Evolutionary conservation across 2,888 invertebrate species (phyloP).

Genomic region (Fabriciana adippe): DNA sequence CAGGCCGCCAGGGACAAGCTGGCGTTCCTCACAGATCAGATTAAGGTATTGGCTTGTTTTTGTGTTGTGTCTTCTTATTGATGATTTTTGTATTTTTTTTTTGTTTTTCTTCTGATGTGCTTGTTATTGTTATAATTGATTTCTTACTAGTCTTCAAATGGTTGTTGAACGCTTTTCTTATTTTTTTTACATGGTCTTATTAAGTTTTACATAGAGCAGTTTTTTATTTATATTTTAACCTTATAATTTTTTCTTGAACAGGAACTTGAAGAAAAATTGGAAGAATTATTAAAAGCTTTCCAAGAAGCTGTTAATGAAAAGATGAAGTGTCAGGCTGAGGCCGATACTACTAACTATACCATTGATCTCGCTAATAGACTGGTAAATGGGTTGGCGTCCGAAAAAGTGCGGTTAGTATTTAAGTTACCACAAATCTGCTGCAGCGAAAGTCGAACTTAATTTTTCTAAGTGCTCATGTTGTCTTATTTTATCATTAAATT

Average conservation of each 20-base stretch:
- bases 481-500: too few species aligned
- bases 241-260: conserved; percentile 47
- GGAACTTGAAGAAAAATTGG: conserved; percentile 90
- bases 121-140: too few species aligned
- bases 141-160: too few species aligned
- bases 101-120: too few species aligned
- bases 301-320: conserved; percentile 93
- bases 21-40: conserved; percentile 87
- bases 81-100: too few species aligned
- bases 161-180: neutral
- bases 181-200: neutral
- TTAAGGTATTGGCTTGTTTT: conserved; percentile 62
- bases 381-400: conserved; percentile 95
- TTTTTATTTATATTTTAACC: neutral
- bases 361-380: conserved; percentile 96
- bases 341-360: conserved; percentile 93
- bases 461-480: too few species aligned
- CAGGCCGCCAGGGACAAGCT: conserved; percentile 91
- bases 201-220: neutral
- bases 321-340: conserved; percentile 95
- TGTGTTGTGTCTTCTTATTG: neutral
- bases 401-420: conserved; percentile 83
- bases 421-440: too few species aligned
- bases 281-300: conserved; percentile 89
- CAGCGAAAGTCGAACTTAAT: too few species aligned